Percentiles rank a stretch among this genome's conserved stretches.
Conservation (phyloP, 2,888 invertebrate species). For the Aleiodes alternator region DNA sequence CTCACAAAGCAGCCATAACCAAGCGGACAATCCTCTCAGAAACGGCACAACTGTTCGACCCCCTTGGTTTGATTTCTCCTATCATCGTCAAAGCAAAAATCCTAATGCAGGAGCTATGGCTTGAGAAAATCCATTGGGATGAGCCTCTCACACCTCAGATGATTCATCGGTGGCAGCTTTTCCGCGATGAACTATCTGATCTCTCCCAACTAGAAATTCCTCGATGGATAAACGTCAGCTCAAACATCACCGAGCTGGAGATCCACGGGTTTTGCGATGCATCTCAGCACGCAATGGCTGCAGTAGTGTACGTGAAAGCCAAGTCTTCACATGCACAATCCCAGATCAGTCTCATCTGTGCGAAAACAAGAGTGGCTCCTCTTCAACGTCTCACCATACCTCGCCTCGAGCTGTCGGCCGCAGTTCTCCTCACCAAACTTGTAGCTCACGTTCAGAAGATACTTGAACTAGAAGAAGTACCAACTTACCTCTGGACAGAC, state of each 20-base stretch:
- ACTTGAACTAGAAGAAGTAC: background rate
- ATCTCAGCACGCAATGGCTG: slow-evolving; percentile 47
- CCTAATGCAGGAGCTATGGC: slow-evolving; percentile 31
- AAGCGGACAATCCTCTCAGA: slow-evolving; percentile 8
- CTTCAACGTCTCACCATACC: slow-evolving; percentile 44
- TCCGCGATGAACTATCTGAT: background rate
- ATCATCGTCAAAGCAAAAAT: slow-evolving; percentile 5
- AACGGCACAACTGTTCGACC: slow-evolving; percentile 20
- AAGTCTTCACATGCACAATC: slow-evolving; percentile 24
- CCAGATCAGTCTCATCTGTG: slow-evolving; percentile 29
- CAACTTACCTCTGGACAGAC: slow-evolving; percentile 37
- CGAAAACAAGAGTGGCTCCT: slow-evolving; percentile 41
- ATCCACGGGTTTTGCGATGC: slow-evolving; percentile 51
- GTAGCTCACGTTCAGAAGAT: background rate
- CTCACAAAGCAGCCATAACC: background rate
- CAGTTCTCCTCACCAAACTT: slow-evolving; percentile 28
- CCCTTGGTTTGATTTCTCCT: slow-evolving; percentile 6
- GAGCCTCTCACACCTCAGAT: background rate
- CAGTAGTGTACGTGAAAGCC: slow-evolving; percentile 42
- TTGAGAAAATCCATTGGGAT: slow-evolving; percentile 18
- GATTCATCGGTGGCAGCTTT: background rate
- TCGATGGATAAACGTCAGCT: slow-evolving; percentile 1
- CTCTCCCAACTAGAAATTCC: background rate
- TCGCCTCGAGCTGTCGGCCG: slow-evolving; percentile 39
- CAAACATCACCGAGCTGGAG: slow-evolving; percentile 27